phyloP scores from a whole-genome alignment of 2,888 invertebrate genomes.

The Drosophila trichaetosa region DNA sequence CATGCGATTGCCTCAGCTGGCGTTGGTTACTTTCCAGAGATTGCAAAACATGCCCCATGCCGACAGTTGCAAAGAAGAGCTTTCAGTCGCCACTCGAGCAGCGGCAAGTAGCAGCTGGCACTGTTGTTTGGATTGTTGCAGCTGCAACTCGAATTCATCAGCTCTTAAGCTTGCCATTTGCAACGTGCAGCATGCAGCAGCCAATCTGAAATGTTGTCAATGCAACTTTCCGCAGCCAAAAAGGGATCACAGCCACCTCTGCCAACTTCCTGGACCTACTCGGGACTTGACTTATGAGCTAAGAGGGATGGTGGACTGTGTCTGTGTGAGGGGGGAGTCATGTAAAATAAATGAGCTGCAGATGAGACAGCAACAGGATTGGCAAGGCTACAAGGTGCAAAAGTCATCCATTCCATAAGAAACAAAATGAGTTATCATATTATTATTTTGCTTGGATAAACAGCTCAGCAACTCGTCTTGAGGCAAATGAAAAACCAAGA shows the following conservation, averaged over 20 bases:
- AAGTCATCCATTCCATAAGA: conserved; percentile 5
- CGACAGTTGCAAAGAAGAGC: conserved; percentile 50
- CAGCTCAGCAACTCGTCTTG: not conserved
- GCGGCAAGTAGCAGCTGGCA: conserved; percentile 26
- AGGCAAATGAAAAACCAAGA: conserved; percentile 1
- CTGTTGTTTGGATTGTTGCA: conserved; percentile 17
- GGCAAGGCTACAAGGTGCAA: not conserved
- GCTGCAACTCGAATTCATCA: conserved; percentile 41
- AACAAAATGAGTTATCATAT: conserved; percentile 18
- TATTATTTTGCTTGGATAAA: conserved; percentile 25
- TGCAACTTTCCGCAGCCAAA: conserved; percentile 35
- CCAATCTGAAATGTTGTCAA: conserved; percentile 52
- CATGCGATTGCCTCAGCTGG: conserved; percentile 35
- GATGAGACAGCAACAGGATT: conserved; percentile 28
- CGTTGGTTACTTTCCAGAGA: conserved; percentile 70
- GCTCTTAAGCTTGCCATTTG: conserved; percentile 64
- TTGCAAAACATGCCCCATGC: conserved; percentile 66
- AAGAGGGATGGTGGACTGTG: not conserved
- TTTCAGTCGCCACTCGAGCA: conserved; percentile 51
- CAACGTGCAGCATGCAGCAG: conserved; percentile 52
- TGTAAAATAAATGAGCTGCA: conserved; percentile 40
- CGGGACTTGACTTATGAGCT: conserved; percentile 45
- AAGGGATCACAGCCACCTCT: conserved; percentile 35
- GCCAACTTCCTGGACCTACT: conserved; percentile 38
- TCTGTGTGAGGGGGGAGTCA: not conserved